A percentile compares a stretch with the other conserved stretches of the same genome.
Conservation (phyloP, 2,797 vertebrate genomes). For the Poecilia wingei region DNA sequence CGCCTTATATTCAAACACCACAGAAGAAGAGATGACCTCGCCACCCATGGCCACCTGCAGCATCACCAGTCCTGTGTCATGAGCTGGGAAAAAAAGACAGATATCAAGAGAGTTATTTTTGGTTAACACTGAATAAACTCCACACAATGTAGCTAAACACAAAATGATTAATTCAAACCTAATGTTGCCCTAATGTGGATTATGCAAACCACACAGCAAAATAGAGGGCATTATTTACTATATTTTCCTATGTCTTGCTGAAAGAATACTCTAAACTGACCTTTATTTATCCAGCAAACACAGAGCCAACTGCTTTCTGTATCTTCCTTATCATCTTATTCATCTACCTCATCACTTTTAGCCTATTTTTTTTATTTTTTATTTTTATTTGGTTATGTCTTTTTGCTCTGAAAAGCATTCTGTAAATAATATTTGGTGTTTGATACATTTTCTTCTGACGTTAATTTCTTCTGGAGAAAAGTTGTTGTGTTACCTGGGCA, state of each 20-base stretch:
- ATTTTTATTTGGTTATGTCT: background rate
- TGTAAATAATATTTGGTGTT: background rate
- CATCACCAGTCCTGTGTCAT: constrained; percentile 97
- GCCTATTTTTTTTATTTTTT: background rate
- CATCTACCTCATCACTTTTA: background rate
- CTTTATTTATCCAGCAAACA: background rate
- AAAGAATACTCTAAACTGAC: constrained; percentile 18
- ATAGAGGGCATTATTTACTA: constrained; percentile 15
- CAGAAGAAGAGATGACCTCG: constrained; percentile 97
- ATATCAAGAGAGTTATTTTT: background rate
- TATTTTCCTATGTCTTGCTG: constrained; percentile 11
- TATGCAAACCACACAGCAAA: background rate
- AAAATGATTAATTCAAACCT: background rate
- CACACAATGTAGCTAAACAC: background rate
- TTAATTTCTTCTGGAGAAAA: background rate
- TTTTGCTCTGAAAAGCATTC: background rate
- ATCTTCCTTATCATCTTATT: constrained; percentile 14
- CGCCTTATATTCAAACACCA: constrained; percentile 98
- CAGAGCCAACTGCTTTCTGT: background rate
- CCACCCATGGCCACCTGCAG: constrained; percentile 97
- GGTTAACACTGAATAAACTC: background rate
- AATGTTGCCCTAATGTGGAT: background rate
- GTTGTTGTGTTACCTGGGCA: constrained; percentile 89
- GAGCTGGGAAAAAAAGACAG: constrained; percentile 80
- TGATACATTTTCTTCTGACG: background rate